These are phyloP conservation scores for Apocheima hispidaria DNA, from an alignment of 2,888 invertebrate genomes.

Conservation along the genomic window DNA sequence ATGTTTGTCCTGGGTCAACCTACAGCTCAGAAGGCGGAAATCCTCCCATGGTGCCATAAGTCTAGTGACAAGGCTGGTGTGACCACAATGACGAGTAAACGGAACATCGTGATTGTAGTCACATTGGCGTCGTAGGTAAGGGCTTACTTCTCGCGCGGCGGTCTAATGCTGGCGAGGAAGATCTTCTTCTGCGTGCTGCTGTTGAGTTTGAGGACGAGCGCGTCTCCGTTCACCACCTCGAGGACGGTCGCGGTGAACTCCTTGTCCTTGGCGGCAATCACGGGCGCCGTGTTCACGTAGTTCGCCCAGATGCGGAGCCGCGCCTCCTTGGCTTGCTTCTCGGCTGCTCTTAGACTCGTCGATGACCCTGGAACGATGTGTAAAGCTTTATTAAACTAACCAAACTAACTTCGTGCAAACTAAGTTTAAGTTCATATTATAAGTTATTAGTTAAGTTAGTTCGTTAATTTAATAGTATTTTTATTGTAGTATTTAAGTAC, in stretches of 20 bases:
- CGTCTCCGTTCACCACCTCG: slow-evolving; percentile 98
- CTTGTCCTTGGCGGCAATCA: slow-evolving; percentile 91
- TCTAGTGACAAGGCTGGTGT: no score
- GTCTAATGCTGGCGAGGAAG: slow-evolving; percentile 97
- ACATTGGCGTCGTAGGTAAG: no score
- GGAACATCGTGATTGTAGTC: no score
- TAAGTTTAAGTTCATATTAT: no score
- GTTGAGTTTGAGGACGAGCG: slow-evolving; percentile 92
- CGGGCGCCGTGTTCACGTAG: slow-evolving; percentile 91
- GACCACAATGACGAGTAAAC: no score
- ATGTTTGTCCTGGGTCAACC: no score
- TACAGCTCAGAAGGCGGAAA: no score
- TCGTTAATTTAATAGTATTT: no score
- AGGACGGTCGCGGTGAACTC: slow-evolving; percentile 93
- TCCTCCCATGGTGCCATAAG: no score
- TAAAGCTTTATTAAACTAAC: neutral
- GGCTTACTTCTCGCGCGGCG: slow-evolving; percentile 91
- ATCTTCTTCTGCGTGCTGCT: slow-evolving; percentile 95
- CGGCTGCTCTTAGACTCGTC: slow-evolving; percentile 91
- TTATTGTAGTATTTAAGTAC: no score
- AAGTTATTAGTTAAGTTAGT: no score
- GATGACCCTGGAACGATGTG: slow-evolving; percentile 87
- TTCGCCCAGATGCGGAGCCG: slow-evolving; percentile 96
- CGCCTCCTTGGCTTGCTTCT: slow-evolving; percentile 94
- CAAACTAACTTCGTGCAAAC: no score